Conservation (phyloP, 2,888 invertebrate genomes). For the Graphium colonna region DNA sequence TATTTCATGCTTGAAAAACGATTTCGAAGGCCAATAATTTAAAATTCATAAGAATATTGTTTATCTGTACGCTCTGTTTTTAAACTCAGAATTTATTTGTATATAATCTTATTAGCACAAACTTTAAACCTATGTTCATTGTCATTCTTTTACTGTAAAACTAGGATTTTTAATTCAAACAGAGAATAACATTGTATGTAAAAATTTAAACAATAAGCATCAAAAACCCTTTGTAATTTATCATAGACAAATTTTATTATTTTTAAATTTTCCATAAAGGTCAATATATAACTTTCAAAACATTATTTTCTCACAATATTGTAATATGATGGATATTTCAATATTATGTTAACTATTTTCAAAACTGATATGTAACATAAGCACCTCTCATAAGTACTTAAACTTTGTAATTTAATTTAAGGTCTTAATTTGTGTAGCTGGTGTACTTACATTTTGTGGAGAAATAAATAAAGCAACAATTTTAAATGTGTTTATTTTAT, state of each 20-base stretch:
- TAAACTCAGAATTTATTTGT: not conserved
- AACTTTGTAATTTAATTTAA: slow-evolving; percentile 55
- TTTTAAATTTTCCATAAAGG: too few relatives aligned
- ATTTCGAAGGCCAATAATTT: slow-evolving; percentile 6
- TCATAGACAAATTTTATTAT: too few relatives aligned
- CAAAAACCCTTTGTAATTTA: too few relatives aligned
- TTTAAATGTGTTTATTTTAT: slow-evolving; percentile 35
- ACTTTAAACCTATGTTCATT: slow-evolving; percentile 42
- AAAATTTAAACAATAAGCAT: too few relatives aligned
- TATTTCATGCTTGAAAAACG: not conserved
- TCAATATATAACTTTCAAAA: too few relatives aligned
- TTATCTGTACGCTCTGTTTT: slow-evolving; percentile 12
- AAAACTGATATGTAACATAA: slow-evolving; percentile 42
- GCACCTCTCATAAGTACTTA: slow-evolving; percentile 52
- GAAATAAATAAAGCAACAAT: slow-evolving; percentile 64
- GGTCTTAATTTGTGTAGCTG: slow-evolving; percentile 65
- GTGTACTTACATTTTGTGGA: slow-evolving; percentile 43
- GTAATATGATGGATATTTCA: slow-evolving; percentile 13
- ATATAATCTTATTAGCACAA: slow-evolving; percentile 34
- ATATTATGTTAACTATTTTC: slow-evolving; percentile 24
- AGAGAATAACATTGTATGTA: too few relatives aligned
- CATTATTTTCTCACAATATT: not conserved
- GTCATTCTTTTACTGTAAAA: slow-evolving; percentile 52
- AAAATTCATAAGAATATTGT: not conserved
- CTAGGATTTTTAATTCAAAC: too few relatives aligned